Evolutionary conservation across 92 coral and sea anemone genomes (phyloP).

Genomic region (Parazoanthus atlanticus): DNA sequence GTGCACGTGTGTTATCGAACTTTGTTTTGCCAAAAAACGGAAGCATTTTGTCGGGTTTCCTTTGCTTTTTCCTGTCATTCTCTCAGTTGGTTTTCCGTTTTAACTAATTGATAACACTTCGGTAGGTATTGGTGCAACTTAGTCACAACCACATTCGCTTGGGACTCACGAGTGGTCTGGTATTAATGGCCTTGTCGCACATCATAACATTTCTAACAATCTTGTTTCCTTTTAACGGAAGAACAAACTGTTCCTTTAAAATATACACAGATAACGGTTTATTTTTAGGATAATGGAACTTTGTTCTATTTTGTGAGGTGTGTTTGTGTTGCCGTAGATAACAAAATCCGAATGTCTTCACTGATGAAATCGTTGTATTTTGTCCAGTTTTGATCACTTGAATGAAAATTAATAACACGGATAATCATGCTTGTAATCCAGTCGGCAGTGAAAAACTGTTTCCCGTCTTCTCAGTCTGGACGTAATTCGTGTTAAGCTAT

Average conservation of each 20-base stretch:
- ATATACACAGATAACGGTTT: neutral
- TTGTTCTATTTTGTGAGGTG: neutral
- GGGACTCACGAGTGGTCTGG: too few species aligned
- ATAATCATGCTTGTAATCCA: too few species aligned
- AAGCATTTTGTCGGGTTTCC: neutral
- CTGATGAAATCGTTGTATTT: too few species aligned
- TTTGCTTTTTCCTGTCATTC: neutral
- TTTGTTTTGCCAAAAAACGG: neutral
- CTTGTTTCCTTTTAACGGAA: neutral
- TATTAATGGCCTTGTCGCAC: too few species aligned
- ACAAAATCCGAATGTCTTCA: neutral
- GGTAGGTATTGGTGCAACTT: too few species aligned
- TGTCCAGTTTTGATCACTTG: too few species aligned
- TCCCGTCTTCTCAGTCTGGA: too few species aligned
- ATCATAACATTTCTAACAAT: neutral
- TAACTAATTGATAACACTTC: neutral
- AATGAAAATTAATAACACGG: too few species aligned
- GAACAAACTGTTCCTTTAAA: neutral
- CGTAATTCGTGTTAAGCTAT: too few species aligned
- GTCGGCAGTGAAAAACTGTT: too few species aligned
- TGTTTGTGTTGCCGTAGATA: neutral
- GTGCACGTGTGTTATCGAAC: neutral
- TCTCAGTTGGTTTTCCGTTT: neutral
- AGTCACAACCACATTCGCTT: neutral
- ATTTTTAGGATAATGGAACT: neutral